Conservation (phyloP, 1,140 invertebrate genomes). For the Mya arenaria region DNA sequence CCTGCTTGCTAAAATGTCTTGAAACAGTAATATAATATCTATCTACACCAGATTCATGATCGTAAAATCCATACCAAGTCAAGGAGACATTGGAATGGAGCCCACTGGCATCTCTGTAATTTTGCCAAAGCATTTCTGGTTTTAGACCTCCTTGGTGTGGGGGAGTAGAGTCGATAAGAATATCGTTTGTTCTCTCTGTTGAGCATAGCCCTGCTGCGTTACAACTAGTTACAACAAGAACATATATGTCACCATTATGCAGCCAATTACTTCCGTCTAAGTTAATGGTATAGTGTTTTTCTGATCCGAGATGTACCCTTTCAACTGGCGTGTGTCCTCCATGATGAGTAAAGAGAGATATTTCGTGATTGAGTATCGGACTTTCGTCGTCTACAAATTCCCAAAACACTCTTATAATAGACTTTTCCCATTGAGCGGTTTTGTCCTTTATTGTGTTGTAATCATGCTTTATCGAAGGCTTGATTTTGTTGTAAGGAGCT, state of each 20-base stretch:
- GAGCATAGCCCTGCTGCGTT: constrained; percentile 39
- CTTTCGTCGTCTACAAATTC: constrained; percentile 11
- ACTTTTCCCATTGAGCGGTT: constrained; percentile 39
- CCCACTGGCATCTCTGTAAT: background rate
- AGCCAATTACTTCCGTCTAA: background rate
- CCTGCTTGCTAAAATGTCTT: background rate
- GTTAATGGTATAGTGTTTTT: background rate
- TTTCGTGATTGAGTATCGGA: background rate
- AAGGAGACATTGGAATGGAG: background rate
- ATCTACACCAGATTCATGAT: constrained; percentile 6
- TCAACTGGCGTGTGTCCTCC: background rate
- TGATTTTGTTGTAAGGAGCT: background rate
- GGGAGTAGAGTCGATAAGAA: constrained; percentile 45
- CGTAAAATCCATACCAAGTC: constrained; percentile 18
- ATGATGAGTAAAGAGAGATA: background rate
- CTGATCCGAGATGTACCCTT: background rate
- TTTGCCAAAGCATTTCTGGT: background rate
- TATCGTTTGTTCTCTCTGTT: background rate
- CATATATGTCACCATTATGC: constrained; percentile 22
- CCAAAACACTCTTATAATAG: background rate
- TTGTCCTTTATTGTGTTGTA: background rate
- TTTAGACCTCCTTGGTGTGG: constrained; percentile 25
- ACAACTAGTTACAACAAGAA: constrained; percentile 9
- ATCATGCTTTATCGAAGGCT: background rate
- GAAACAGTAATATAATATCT: constrained; percentile 2